Percentiles rank a stretch among this genome's conserved stretches.
Evolutionary conservation across 1,140 invertebrate species (phyloP).

Genomic region (Brachionus calyciflorus): DNA sequence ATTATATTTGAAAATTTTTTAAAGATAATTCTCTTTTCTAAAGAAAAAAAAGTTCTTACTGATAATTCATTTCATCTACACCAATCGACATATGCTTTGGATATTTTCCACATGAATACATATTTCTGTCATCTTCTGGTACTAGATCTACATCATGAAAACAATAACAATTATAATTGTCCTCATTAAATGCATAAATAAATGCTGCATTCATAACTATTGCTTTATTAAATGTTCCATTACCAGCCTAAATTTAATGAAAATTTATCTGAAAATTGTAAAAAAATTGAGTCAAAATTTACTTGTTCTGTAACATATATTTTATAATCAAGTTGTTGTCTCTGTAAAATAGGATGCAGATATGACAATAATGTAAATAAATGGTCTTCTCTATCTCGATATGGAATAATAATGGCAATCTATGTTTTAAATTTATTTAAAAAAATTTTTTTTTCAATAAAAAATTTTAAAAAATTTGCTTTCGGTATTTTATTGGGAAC

Average conservation of each 20-base stretch:
- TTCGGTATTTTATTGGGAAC: slow-evolving; percentile 21
- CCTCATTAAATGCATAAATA: slow-evolving; percentile 60
- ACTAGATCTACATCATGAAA: slow-evolving; percentile 81
- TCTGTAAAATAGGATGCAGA: slow-evolving; percentile 82
- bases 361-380: slow-evolving; percentile 76
- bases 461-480: not conserved
- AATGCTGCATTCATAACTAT: slow-evolving; percentile 47
- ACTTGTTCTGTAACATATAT: slow-evolving; percentile 87
- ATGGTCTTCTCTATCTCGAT: slow-evolving; percentile 77
- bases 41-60: slow-evolving; percentile 48
- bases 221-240: slow-evolving; percentile 65
- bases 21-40: not conserved
- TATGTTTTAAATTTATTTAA: not conserved
- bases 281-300: too few species aligned
- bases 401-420: slow-evolving; percentile 81
- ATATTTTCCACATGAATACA: slow-evolving; percentile 72
- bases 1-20: not conserved
- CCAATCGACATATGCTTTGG: slow-evolving; percentile 65
- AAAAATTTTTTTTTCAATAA: not conserved
- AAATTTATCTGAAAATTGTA: too few species aligned
- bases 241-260: too few species aligned
- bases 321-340: slow-evolving; percentile 81
- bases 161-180: slow-evolving; percentile 88
- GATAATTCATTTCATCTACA: slow-evolving; percentile 71
- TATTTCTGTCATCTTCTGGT: slow-evolving; percentile 49